Conservation (phyloP, 2,797 vertebrate species). For the Sciurus vulgaris region DNA sequence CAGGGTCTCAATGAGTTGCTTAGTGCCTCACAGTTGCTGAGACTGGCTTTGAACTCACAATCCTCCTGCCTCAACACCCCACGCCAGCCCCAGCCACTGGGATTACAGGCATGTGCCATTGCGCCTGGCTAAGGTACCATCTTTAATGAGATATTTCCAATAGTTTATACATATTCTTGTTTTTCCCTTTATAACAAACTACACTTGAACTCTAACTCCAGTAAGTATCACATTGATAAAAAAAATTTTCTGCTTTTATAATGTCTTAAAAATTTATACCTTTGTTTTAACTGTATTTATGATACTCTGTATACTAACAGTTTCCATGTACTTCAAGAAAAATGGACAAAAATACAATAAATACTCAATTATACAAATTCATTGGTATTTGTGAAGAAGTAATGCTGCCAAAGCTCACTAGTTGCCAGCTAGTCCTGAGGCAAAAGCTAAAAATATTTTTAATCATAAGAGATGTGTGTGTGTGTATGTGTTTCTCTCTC, state of each 20-base stretch:
- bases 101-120: too few relatives aligned
- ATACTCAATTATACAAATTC: not conserved
- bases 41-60: too few relatives aligned
- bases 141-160: not conserved
- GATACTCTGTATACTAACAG: not conserved
- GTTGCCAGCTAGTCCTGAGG: not conserved
- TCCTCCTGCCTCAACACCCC: too few relatives aligned
- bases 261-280: not conserved
- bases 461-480: not conserved
- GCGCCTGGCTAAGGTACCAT: not conserved
- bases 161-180: not conserved
- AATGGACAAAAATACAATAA: conserved; percentile 34
- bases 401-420: not conserved
- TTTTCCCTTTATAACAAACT: not conserved
- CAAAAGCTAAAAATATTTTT: not conserved
- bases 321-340: not conserved
- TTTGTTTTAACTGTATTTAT: not conserved
- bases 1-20: too few relatives aligned
- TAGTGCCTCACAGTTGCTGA: too few relatives aligned
- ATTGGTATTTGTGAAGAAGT: not conserved
- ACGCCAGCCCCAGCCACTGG: too few relatives aligned
- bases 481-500: too few relatives aligned
- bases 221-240: not conserved
- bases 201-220: not conserved
- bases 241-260: not conserved